phyloP scores from a whole-genome alignment of 2,113 vertebrate species.

The Myiopsitta monachus region DNA sequence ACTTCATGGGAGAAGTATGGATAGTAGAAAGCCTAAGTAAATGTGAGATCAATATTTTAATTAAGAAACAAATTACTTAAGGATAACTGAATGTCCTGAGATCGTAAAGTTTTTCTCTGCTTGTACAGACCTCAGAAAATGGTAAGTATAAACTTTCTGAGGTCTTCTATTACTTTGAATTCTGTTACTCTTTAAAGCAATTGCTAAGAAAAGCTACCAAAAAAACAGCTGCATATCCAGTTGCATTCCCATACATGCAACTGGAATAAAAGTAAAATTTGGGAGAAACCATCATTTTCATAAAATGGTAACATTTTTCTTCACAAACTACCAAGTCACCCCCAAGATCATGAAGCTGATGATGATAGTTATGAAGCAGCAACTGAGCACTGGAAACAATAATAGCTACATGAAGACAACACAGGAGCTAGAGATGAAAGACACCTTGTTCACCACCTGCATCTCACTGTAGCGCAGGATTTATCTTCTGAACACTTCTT shows the following conservation, averaged over 20 bases:
- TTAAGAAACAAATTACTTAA: constrained; percentile 10
- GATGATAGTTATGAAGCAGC: background rate
- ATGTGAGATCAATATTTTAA: background rate
- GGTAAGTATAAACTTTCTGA: background rate
- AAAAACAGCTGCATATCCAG: background rate
- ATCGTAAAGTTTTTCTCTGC: background rate
- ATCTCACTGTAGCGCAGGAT: background rate
- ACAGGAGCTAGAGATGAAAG: background rate
- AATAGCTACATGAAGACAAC: background rate
- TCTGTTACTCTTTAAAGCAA: background rate
- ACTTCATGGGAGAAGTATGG: background rate
- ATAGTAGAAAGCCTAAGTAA: background rate
- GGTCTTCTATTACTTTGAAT: background rate
- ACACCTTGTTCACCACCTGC: background rate
- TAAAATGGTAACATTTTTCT: background rate
- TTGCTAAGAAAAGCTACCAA: background rate
- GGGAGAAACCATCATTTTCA: background rate
- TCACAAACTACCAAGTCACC: background rate
- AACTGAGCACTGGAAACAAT: background rate
- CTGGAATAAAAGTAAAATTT: background rate
- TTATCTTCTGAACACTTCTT: background rate
- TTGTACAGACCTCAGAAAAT: background rate
- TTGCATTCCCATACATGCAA: background rate
- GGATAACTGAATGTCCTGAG: background rate
- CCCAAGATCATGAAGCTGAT: background rate